Conservation (phyloP, 2,888 invertebrate species). For the Sarcophaga caerulescens region DNA sequence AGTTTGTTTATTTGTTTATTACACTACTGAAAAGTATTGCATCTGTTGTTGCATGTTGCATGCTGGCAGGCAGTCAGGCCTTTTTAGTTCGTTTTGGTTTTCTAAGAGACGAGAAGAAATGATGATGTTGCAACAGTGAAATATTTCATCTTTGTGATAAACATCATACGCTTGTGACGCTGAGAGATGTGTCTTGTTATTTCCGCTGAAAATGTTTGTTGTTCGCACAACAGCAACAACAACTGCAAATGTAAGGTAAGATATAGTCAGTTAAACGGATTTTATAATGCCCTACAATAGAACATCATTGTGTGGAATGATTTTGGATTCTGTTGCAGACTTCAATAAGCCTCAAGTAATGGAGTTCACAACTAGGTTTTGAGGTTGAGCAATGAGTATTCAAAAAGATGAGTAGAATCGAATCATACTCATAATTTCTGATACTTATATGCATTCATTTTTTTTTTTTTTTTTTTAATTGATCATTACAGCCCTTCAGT, state of each 20-base stretch:
- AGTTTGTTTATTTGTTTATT: slow-evolving; percentile 29
- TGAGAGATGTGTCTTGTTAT: slow-evolving; percentile 69
- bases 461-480: too few relatives aligned
- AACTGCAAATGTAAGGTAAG: neutral
- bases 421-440: too few relatives aligned
- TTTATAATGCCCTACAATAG: too few relatives aligned
- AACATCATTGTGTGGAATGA: too few relatives aligned
- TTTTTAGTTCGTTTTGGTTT: neutral
- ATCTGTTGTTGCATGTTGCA: slow-evolving; percentile 24
- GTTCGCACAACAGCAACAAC: slow-evolving; percentile 29
- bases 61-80: neutral
- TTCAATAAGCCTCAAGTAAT: too few relatives aligned
- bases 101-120: slow-evolving; percentile 42
- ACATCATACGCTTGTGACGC: slow-evolving; percentile 67
- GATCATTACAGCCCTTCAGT: too few relatives aligned
- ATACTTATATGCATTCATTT: too few relatives aligned
- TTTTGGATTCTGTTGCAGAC: too few relatives aligned
- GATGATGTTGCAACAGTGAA: slow-evolving; percentile 74
- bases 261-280: too few relatives aligned
- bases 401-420: too few relatives aligned
- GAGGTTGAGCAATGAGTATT: too few relatives aligned
- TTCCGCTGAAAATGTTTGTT: slow-evolving; percentile 74
- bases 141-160: slow-evolving; percentile 79
- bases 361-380: too few relatives aligned
- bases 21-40: slow-evolving; percentile 53